Evolutionary conservation across 2,113 vertebrate species (phyloP), one percentile per base, ranked within the genome.

Genomic region (Chamaea fasciata): DNA sequence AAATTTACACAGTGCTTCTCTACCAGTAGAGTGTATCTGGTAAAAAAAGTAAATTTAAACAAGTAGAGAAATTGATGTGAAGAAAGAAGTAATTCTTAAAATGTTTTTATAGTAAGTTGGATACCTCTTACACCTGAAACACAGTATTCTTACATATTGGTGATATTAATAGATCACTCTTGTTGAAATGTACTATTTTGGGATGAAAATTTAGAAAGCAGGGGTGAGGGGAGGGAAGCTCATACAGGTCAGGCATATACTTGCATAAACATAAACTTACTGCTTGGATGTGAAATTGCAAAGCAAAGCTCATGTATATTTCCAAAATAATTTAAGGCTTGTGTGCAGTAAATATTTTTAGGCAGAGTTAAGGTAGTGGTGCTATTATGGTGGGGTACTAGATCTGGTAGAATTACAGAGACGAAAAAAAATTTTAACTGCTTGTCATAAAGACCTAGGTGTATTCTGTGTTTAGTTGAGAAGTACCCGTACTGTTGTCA

Each of bases 361-460:
- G n/a, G 44, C 23, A 52, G 49, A 65, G 15, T 31, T 93, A 57
- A 59, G 16, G 39, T 37, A 70, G 11, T 68, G 37, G 11, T 86
- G 0, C 49, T 49, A 2, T 63, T 44, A 26, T 1, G 5, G 26
- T 57, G 31, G 13, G 3, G 2, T 69, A 16, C 42, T 31, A 59
- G 28, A 52, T 46, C 35, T 63, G 14, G 5, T 53, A 62, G 35
- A 78, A 42, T 46, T 77, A n/a, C 11, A 71, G 50, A 46, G 39
- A 55, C 1, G 4, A 65, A 19, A 49, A 53, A 5, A 2, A 2
- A 15, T 37, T 55, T 79, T 28, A 63, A 64, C 10, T 28, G 2
- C 21, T 3, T 0, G 0, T 60, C 15, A 2, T 76, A 27, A 83
- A 77, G 21, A 52, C 16, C 11, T 27, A 28, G 57, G 10, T 2